Evolutionary conservation across 2,888 invertebrate genomes (phyloP).

Genomic region (Pseudococcus viburni): DNA sequence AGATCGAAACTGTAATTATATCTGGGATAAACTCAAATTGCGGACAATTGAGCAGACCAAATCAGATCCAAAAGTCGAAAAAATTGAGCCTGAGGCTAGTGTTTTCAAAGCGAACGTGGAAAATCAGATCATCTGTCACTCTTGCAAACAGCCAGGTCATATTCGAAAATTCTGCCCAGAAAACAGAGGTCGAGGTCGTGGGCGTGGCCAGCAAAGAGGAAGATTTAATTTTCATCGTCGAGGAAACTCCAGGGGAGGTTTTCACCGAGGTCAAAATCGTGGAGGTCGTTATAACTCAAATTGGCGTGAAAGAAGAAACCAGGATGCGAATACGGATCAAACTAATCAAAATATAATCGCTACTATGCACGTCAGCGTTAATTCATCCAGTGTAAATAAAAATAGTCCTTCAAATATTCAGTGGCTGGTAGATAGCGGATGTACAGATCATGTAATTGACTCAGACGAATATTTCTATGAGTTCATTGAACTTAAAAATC

Average conservation of each 20-base stretch:
- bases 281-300: neutral
- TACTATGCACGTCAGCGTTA: neutral
- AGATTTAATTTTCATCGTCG: neutral
- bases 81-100: neutral
- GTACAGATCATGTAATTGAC: conserved; percentile 68
- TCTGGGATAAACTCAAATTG: neutral
- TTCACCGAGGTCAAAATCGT: neutral
- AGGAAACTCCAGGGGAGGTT: neutral
- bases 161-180: neutral
- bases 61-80: neutral
- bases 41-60: neutral
- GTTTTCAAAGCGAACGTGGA: neutral
- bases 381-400: neutral
- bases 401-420: conserved; percentile 31
- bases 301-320: neutral
- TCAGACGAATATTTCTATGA: conserved; percentile 66
- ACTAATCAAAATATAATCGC: neutral
- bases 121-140: neutral
- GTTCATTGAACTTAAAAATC: conserved; percentile 67
- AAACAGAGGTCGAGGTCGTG: too few species aligned
- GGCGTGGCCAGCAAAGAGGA: neutral
- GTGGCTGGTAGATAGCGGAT: conserved; percentile 68
- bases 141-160: neutral
- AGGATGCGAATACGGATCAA: neutral
- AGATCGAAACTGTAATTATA: neutral